These are phyloP conservation scores for Campaea margaritaria DNA, from an alignment of 2,888 invertebrate genomes.

Conservation along the genomic window DNA sequence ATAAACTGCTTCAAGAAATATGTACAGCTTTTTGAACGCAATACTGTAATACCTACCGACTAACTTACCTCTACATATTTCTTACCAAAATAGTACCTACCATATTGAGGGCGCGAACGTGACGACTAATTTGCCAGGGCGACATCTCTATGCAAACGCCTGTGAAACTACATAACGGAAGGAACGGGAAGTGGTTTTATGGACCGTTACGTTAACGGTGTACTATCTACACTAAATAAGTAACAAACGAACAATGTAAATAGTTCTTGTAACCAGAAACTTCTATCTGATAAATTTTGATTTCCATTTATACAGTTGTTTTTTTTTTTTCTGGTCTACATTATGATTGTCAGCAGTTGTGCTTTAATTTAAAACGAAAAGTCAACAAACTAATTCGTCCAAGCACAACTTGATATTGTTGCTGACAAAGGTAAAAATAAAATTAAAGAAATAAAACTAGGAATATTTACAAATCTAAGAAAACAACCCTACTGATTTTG, in stretches of 20 bases:
- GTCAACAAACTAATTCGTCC: neutral
- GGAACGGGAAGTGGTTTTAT: constrained; percentile 27
- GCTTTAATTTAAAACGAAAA: constrained; percentile 6
- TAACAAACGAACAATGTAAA: constrained; percentile 8
- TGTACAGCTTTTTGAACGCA: neutral
- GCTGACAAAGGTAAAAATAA: constrained; percentile 29
- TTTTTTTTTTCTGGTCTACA: constrained; percentile 5
- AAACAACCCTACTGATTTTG: constrained; percentile 80
- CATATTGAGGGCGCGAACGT: neutral
- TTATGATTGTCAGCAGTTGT: constrained; percentile 27
- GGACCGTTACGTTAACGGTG: constrained; percentile 24
- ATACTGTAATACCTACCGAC: neutral
- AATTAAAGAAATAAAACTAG: constrained; percentile 55
- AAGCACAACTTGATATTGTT: constrained; percentile 19
- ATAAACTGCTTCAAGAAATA: too few species aligned
- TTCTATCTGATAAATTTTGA: neutral
- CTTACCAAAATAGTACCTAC: neutral
- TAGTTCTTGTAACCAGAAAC: constrained; percentile 7
- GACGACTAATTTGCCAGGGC: constrained; percentile 15
- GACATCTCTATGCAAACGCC: constrained; percentile 33
- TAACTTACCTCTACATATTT: too few species aligned
- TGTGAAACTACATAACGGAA: constrained; percentile 27
- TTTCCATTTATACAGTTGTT: constrained; percentile 4
- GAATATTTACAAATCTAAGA: constrained; percentile 80
- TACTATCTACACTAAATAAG: constrained; percentile 6